Percentiles rank a stretch among this genome's conserved stretches.
These are phyloP conservation scores for Serripes groenlandicus DNA, from an alignment of 2,888 invertebrate genomes.

Conservation along the genomic window DNA sequence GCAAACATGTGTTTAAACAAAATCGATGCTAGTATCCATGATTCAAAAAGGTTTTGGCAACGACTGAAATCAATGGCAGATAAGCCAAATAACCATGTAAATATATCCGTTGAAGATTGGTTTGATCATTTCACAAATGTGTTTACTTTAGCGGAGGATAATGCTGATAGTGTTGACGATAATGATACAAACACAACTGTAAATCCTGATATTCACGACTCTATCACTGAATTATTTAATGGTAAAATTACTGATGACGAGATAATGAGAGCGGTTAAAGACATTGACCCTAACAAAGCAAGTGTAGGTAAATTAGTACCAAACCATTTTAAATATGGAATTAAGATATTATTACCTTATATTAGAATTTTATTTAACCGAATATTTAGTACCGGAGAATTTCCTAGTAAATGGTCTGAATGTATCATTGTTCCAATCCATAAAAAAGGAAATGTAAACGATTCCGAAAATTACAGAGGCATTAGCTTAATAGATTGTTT, in stretches of 20 bases:
- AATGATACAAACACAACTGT: no score
- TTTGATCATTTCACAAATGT: neutral
- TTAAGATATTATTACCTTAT: neutral
- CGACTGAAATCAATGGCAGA: neutral
- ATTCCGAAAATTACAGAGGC: conserved; percentile 4
- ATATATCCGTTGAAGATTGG: neutral
- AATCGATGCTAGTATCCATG: neutral
- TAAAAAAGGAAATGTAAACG: neutral
- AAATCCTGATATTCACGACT: no score
- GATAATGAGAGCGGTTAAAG: neutral
- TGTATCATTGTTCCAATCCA: no score
- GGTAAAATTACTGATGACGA: neutral
- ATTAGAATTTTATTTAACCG: neutral
- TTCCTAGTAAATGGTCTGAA: neutral
- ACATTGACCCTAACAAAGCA: neutral
- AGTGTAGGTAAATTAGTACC: neutral
- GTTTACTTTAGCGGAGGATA: no score
- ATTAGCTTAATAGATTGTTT: conserved; percentile 11
- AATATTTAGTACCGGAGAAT: neutral
- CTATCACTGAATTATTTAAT: no score
- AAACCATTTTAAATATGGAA: neutral
- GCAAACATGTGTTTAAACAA: neutral
- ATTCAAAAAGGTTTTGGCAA: neutral
- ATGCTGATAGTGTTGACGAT: no score
- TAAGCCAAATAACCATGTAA: neutral